These are phyloP conservation scores for Uropsilus gracilis DNA, from an alignment of 2,113 vertebrate genomes.

Conservation along the genomic window DNA sequence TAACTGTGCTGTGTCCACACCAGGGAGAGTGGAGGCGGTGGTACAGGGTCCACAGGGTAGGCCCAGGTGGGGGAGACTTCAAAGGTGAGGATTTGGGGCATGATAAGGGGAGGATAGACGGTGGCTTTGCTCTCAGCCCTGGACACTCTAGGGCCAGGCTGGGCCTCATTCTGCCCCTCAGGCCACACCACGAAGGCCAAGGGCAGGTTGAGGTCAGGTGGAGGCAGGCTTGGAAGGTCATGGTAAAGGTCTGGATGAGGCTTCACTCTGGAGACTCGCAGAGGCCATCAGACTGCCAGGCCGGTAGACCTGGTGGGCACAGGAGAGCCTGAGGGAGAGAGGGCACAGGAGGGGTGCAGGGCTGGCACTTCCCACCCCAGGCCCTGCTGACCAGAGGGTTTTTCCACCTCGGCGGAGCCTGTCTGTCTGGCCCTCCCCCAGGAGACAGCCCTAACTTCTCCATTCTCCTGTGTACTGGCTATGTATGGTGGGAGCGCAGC, in stretches of 20 bases:
- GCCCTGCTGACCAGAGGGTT: background rate
- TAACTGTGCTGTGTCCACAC: accelerated
- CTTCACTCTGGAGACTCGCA: accelerated
- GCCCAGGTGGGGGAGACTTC: background rate
- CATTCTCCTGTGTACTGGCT: background rate
- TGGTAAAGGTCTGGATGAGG: background rate
- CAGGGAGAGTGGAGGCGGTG: accelerated
- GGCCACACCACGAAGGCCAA: background rate
- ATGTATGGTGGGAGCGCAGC: accelerated
- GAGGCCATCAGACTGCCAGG: background rate
- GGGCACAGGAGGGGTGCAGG: background rate
- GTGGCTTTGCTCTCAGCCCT: accelerated
- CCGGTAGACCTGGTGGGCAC: background rate
- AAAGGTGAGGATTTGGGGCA: background rate
- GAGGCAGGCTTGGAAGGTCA: background rate
- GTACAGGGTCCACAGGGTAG: background rate
- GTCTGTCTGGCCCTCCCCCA: constrained; percentile 14
- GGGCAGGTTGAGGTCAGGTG: background rate
- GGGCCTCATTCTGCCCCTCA: accelerated
- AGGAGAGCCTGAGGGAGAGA: accelerated
- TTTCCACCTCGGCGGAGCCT: constrained; percentile 40
- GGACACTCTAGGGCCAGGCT: background rate
- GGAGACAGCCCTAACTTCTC: constrained; percentile 54
- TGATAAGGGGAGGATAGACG: accelerated
- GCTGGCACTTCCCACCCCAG: background rate